A percentile compares a stretch with the other conserved stretches of the same genome.
Evolutionary conservation across 2,113 vertebrate species (phyloP).

Genomic region (Archocentrus centrarchus): DNA sequence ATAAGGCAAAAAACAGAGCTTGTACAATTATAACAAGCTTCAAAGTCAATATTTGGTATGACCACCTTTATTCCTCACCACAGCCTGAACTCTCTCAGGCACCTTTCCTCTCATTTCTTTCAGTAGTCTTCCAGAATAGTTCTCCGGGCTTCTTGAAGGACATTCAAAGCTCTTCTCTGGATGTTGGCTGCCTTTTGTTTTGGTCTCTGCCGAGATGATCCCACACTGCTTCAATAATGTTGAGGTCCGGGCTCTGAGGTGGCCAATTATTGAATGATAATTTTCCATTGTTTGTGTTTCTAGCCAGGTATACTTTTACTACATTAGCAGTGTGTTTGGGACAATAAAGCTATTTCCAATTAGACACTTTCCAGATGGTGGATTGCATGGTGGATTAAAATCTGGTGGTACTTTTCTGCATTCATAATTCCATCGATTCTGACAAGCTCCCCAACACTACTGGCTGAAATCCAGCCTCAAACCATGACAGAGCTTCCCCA

Average conservation of each 20-base stretch:
- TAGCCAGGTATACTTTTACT: background rate
- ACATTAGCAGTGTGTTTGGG: background rate
- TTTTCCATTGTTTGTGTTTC: constrained; percentile 2
- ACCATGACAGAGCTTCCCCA: no score
- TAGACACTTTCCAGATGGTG: background rate
- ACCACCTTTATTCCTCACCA: background rate
- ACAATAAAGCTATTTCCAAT: background rate
- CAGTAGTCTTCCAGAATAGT: no score
- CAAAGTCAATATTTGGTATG: background rate
- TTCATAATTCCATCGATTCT: no score
- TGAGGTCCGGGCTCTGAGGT: background rate
- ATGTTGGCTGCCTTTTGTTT: background rate
- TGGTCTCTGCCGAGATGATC: background rate
- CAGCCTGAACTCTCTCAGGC: background rate
- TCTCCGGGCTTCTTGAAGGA: no score
- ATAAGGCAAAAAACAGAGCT: no score
- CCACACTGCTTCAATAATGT: background rate
- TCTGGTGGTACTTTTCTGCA: no score
- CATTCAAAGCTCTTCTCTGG: background rate
- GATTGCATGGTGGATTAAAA: background rate
- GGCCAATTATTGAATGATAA: background rate
- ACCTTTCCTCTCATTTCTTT: no score
- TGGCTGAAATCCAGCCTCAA: no score
- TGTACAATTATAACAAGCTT: background rate
- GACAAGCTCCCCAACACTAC: no score